Base-by-base conservation (phyloP, 2,888 invertebrate genomes). In the Itoplectis maculator region DNA sequence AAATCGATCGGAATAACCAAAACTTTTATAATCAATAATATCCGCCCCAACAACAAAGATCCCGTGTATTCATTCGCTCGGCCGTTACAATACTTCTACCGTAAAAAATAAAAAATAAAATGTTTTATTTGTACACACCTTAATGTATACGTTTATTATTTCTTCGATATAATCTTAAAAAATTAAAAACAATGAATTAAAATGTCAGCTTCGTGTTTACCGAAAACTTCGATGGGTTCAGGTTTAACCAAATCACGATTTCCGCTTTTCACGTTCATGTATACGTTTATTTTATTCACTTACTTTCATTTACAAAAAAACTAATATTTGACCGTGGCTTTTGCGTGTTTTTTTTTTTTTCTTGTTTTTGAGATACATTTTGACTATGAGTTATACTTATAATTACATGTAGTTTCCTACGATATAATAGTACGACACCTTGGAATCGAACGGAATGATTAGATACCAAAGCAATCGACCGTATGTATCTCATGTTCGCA, bases 251-350 rank as follows among this genome's bases (percentile, higher is more conserved):
- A 35, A 69, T 69, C 35, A 65, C 18, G 9, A 56, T 69, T 11
- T 20, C 56, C 45, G 6, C 18, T 70, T 49, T 78, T 82, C 77
- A 78, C 85, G 79, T 84, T 88, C 84, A 87, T 86, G 81, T 86
- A 86, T 88, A 89, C 88, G 86, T 90, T 89, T 90, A 89, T 90
- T 90, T 89, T 86, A 89, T 88, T 90, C 87, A 86, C 87, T 89
- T 89, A 87, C 73, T 89, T 86, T 89, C 88, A 89, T 90, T 90
- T 91, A 91, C 89, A 91, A 91, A 90, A 90, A 88, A 89, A 90
- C 87, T 89, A 88, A 86, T 84, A 81, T 68, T 86, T 83, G 85
- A 84, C 82, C 86, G 86, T 81, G 84, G 80, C 73, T 82, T 77
- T 72, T 79, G 79, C 37, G 56, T 75, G 47, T 78, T 49, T 72